Conservation (phyloP, 2,888 invertebrate species). For the Latheticus oryzae region DNA sequence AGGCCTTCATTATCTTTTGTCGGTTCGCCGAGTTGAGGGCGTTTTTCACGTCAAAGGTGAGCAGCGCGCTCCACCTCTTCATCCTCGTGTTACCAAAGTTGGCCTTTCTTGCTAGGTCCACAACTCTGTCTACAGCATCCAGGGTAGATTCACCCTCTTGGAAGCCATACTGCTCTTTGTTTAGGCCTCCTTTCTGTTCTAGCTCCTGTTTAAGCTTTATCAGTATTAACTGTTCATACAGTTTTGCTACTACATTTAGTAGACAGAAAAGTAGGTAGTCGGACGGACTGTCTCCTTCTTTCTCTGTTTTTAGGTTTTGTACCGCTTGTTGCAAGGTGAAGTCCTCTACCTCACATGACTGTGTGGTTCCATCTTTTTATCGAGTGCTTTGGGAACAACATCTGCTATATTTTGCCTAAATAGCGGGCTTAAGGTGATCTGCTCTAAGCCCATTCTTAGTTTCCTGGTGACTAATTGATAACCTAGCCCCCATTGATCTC, state of each 20-base stretch:
- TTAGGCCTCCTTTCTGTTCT: neutral
- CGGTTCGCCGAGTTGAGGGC: conserved; percentile 3
- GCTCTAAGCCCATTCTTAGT: neutral
- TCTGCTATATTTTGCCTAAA: neutral
- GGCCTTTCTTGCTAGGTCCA: neutral
- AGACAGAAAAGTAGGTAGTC: no score
- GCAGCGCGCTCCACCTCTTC: neutral
- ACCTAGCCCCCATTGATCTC: conserved; percentile 6
- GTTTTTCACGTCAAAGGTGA: neutral
- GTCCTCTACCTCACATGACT: neutral
- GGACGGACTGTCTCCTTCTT: no score
- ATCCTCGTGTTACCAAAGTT: neutral
- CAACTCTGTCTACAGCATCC: neutral
- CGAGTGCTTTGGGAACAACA: neutral
- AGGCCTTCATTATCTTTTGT: neutral
- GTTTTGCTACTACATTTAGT: neutral
- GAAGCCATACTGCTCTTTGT: neutral
- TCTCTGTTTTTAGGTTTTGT: neutral
- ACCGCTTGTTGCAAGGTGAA: conserved; percentile 1
- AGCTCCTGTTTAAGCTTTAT: neutral
- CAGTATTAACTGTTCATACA: neutral
- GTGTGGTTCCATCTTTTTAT: neutral
- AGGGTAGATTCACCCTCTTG: neutral
- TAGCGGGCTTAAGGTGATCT: neutral
- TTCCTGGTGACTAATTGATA: conserved; percentile 2